Evolutionary conservation across 2,113 vertebrate genomes (phyloP).

Genomic region (Serinus canaria): DNA sequence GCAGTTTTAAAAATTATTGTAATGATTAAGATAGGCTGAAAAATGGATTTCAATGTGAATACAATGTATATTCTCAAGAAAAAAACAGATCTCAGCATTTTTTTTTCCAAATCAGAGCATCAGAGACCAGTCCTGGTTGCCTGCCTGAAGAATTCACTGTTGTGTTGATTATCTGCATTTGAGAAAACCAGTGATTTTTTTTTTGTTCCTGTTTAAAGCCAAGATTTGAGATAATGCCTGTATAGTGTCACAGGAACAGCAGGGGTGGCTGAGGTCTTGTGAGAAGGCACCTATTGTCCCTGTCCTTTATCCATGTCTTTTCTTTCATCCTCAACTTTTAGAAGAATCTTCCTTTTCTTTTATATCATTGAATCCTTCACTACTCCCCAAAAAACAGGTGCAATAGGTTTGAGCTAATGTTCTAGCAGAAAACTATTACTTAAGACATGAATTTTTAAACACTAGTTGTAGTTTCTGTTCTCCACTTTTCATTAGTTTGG

Average conservation of each 20-base stretch:
- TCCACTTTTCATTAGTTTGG: background rate
- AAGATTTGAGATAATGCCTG: background rate
- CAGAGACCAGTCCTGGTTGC: background rate
- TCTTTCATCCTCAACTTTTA: background rate
- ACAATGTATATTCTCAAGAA: background rate
- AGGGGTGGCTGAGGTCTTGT: background rate
- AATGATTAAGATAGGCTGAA: background rate
- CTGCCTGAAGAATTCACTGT: background rate
- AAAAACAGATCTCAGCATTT: background rate
- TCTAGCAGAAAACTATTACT: background rate
- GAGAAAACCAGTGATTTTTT: background rate
- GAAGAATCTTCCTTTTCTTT: background rate
- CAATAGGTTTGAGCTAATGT: background rate
- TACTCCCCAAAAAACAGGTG: background rate
- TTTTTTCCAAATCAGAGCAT: background rate
- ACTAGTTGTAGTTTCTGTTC: background rate
- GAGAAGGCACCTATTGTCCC: background rate
- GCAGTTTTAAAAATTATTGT: background rate
- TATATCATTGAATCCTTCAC: background rate
- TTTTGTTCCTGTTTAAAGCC: background rate
- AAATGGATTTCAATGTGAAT: background rate
- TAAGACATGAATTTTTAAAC: background rate
- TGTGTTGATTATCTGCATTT: background rate
- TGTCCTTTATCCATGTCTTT: background rate
- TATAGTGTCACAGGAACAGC: background rate